Evolutionary conservation across 2,888 invertebrate genomes (phyloP).

Genomic region (Kuschelorhynchus macadamiae): DNA sequence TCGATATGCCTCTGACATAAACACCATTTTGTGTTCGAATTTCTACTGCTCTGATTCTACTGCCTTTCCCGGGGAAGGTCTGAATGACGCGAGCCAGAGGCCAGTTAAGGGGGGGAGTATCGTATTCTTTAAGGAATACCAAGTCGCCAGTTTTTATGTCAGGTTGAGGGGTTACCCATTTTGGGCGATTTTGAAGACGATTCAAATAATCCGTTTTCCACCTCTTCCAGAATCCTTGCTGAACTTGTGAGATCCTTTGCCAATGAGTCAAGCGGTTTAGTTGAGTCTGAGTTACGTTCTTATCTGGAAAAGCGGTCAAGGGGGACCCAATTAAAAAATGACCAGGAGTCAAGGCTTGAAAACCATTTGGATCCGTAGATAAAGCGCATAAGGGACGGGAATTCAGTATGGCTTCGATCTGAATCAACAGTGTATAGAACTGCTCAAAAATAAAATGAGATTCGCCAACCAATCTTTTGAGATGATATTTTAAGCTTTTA

Average conservation of each 20-base stretch:
- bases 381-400: slow-evolving; percentile 25
- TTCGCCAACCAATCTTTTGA: slow-evolving; percentile 54
- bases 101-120: slow-evolving; percentile 15
- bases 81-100: slow-evolving; percentile 18
- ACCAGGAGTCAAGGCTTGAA: slow-evolving; percentile 12
- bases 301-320: slow-evolving; percentile 24
- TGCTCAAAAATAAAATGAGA: slow-evolving; percentile 57
- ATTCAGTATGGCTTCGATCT: slow-evolving; percentile 59
- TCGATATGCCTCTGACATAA: slow-evolving; percentile 10
- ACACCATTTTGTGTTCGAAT: slow-evolving; percentile 14
- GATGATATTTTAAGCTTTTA: slow-evolving; percentile 57
- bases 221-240: slow-evolving; percentile 29
- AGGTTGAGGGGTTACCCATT: slow-evolving; percentile 20
- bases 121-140: slow-evolving; percentile 37
- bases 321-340: slow-evolving; percentile 6
- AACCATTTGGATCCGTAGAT: slow-evolving; percentile 29
- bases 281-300: slow-evolving; percentile 14
- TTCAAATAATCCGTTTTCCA: slow-evolving; percentile 31
- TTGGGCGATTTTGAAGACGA: neutral
- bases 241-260: slow-evolving; percentile 16
- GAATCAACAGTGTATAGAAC: slow-evolving; percentile 55
- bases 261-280: slow-evolving; percentile 19
- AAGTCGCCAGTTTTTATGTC: slow-evolving; percentile 30
- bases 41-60: slow-evolving; percentile 20
- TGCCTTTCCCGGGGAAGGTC: slow-evolving; percentile 1